A percentile compares a stretch with the other conserved stretches of the same genome.
Conservation (phyloP, 2,797 vertebrate species). For the Carcharodon carcharias region DNA sequence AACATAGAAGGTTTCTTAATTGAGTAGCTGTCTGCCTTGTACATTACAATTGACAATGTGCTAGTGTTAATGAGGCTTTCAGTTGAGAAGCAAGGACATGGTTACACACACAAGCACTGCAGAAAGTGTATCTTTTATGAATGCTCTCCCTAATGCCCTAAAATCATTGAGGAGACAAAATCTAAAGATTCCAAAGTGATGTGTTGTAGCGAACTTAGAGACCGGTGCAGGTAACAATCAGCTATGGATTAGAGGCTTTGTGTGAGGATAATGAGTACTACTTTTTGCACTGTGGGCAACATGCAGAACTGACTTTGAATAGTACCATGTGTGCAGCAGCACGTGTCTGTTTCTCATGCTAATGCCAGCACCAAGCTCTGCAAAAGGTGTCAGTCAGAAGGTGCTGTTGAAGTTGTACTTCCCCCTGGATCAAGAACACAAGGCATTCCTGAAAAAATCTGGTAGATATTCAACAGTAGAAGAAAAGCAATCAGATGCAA, state of each 20-base stretch:
- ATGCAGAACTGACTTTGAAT: neutral
- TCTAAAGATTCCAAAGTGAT: neutral
- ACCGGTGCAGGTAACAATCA: neutral
- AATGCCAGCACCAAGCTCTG: neutral
- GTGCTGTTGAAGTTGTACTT: neutral
- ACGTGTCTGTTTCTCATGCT: neutral
- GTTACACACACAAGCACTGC: neutral
- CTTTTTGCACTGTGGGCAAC: neutral
- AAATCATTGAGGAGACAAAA: neutral
- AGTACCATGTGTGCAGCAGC: too few relatives aligned
- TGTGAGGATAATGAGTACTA: neutral
- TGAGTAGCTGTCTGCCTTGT: neutral
- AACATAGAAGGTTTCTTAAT: neutral
- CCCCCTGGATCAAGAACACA: neutral
- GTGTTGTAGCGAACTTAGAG: neutral
- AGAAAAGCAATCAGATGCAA: neutral
- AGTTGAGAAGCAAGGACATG: neutral
- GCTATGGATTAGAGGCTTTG: neutral
- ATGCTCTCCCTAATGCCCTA: neutral
- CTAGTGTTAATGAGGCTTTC: neutral
- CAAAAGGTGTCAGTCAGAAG: neutral
- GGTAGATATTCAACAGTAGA: neutral
- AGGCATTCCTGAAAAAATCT: neutral
- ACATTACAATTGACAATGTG: neutral
- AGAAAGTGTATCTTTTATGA: neutral